Evolutionary conservation across 2,888 invertebrate genomes (phyloP).

Genomic region (Morpho achilles): DNA sequence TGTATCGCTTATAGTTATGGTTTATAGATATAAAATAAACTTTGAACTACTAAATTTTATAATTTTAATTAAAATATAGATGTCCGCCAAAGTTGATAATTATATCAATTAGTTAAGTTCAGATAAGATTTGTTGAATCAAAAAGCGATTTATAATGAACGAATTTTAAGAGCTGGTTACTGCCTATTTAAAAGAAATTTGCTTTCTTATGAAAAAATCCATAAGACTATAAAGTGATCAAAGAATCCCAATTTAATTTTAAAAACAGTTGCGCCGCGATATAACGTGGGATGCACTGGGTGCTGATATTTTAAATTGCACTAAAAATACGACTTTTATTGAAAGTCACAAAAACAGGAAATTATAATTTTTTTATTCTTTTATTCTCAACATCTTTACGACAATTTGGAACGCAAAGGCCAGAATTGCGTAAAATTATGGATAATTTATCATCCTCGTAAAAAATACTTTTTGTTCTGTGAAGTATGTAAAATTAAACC

Average conservation of each 20-base stretch:
- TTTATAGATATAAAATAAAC: too few relatives aligned
- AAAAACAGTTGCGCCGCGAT: constrained; percentile 30
- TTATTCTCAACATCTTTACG: constrained; percentile 12
- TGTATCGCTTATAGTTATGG: too few relatives aligned
- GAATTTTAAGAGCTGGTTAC: too few relatives aligned
- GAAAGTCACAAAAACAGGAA: constrained; percentile 16
- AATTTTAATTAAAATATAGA: too few relatives aligned
- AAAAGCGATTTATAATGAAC: too few relatives aligned
- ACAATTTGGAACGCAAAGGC: constrained; percentile 1
- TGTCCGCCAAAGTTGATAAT: too few relatives aligned
- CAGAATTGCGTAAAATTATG: constrained; percentile 8
- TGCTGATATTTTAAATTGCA: constrained; percentile 32
- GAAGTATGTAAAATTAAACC: not conserved
- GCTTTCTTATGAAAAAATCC: too few relatives aligned
- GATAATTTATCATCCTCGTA: constrained; percentile 5
- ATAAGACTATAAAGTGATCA: constrained; percentile 38
- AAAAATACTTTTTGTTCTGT: not conserved
- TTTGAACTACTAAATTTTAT: too few relatives aligned
- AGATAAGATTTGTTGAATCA: too few relatives aligned
- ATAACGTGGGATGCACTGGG: constrained; percentile 42
- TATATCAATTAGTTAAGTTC: too few relatives aligned
- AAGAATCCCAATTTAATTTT: constrained; percentile 61
- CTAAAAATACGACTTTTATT: constrained; percentile 21
- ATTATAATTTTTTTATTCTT: constrained; percentile 13
- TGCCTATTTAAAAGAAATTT: too few relatives aligned